Base-by-base conservation (phyloP, 2,113 vertebrate genomes). In the Ophthalmolycus amberensis region DNA sequence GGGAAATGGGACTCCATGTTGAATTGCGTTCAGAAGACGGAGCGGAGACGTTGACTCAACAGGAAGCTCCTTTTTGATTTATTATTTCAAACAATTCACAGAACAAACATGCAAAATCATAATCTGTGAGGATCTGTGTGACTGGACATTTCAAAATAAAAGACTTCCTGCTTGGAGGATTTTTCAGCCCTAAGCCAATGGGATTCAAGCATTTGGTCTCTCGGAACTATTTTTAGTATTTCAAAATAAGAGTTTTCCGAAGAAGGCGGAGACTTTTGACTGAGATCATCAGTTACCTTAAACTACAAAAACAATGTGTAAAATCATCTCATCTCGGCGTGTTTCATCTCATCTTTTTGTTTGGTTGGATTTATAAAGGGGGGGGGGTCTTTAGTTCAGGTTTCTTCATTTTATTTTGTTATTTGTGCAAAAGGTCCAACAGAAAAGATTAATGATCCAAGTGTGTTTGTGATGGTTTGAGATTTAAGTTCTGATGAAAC, bases 141-240 rank as follows among this genome's bases (percentile, higher is more conserved):
- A 37, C 40, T 11, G 60, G 74, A 71, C 8, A 18, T 80, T 85
- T 84, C 22, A 85, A 32, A 77, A 69, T 79, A 80, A 82, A 68
- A 82, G 67, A 85, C 83, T 80, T 82, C 84, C 77, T 75, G 46
- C 60, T 38, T 3, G 60, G 70, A 76, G 3, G 7, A 8, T 66
- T 74, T 34, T 64, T 66, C 38, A 27, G 32, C 37, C 84, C 27
- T 20, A 1, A 67, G 44, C 60, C 62, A 79, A 71, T 48, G 11
- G 71, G 66, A 69, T 75, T 46, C 2, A 11, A 71, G 75, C 62
- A 56, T 76, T 83, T 76, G 37, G 25, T 50, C 16, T 66, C 62
- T 73, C 25, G n/a, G 80, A 90, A 85, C 74, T 79, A 34, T 81
- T 87, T 32, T 83, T 90, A 85, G 71, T 89, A 70, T 85, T 92